These are phyloP conservation scores for Luffia ferchaultella DNA, from an alignment of 2,888 invertebrate genomes.

Conservation along the genomic window DNA sequence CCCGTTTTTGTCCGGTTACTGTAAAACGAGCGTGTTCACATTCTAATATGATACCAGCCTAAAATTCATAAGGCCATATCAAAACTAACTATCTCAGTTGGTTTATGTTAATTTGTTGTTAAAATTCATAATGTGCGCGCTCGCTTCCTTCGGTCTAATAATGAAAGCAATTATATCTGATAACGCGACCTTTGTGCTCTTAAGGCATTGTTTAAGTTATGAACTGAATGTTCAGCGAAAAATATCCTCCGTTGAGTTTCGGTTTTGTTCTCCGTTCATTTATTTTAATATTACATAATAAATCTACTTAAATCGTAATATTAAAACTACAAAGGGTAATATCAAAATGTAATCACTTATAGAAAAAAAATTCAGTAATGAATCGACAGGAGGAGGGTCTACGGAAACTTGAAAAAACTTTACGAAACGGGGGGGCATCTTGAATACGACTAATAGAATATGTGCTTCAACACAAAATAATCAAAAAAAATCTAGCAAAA, in stretches of 20 bases:
- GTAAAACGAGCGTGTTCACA: not conserved
- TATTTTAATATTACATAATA: no score
- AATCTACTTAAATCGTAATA: no score
- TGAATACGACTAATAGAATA: no score
- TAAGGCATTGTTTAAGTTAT: constrained; percentile 17
- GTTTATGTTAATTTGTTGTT: constrained; percentile 53
- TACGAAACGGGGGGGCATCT: no score
- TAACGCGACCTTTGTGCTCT: constrained; percentile 61
- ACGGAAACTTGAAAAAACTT: no score
- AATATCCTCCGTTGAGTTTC: not conserved
- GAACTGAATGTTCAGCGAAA: not conserved
- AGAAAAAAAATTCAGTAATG: no score
- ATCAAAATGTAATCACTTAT: no score
- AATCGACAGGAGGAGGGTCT: no score
- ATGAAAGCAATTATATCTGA: constrained; percentile 56
- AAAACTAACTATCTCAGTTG: constrained; percentile 32
- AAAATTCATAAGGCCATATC: constrained; percentile 48
- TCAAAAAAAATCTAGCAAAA: no score
- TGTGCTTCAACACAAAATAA: no score
- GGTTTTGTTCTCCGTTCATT: not conserved
- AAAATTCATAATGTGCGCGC: constrained; percentile 54
- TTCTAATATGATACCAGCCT: constrained; percentile 33
- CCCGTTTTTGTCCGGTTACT: not conserved
- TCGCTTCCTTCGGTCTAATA: constrained; percentile 47
- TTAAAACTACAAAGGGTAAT: no score